Percentiles rank a stretch among this genome's conserved stretches.
Conservation (phyloP, 2,797 vertebrate species). For the Jordanella pulchra region DNA sequence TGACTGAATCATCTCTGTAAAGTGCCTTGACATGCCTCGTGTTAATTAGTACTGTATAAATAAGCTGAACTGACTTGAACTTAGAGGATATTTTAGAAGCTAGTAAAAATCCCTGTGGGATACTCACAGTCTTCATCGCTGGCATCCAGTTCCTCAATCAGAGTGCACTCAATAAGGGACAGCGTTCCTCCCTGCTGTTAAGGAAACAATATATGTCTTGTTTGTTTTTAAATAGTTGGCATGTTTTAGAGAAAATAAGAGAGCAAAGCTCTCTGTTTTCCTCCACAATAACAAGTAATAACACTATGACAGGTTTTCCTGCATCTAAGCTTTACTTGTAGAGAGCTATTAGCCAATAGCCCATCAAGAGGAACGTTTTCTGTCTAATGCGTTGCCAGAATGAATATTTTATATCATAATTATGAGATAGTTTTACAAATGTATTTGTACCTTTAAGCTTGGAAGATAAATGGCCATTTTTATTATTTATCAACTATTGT, state of each 20-base stretch:
- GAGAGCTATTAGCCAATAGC: background rate
- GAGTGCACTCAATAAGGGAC: constrained; percentile 91
- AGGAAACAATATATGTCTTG: constrained; percentile 27
- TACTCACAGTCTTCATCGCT: constrained; percentile 93
- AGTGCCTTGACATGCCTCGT: too few relatives aligned
- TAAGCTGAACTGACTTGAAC: too few relatives aligned
- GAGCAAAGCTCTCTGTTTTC: background rate
- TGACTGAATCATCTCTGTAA: too few relatives aligned
- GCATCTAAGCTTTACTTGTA: background rate
- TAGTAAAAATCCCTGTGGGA: background rate
- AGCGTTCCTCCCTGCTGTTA: constrained; percentile 90
- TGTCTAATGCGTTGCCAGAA: background rate
- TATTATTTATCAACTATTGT: too few relatives aligned
- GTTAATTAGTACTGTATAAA: too few relatives aligned
- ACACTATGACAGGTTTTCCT: too few relatives aligned
- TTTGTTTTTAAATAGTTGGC: background rate
- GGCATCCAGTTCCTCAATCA: constrained; percentile 90
- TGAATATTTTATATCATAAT: background rate
- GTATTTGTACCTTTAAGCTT: background rate
- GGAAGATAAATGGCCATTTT: too few relatives aligned
- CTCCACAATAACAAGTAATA: too few relatives aligned
- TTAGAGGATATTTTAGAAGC: background rate
- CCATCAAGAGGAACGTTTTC: background rate
- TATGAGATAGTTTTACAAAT: background rate
- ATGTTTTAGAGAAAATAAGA: background rate